Evolutionary conservation across 1,140 invertebrate species (phyloP), one percentile per base, ranked within the genome.

Genomic region (Leptopilina clavipes): DNA sequence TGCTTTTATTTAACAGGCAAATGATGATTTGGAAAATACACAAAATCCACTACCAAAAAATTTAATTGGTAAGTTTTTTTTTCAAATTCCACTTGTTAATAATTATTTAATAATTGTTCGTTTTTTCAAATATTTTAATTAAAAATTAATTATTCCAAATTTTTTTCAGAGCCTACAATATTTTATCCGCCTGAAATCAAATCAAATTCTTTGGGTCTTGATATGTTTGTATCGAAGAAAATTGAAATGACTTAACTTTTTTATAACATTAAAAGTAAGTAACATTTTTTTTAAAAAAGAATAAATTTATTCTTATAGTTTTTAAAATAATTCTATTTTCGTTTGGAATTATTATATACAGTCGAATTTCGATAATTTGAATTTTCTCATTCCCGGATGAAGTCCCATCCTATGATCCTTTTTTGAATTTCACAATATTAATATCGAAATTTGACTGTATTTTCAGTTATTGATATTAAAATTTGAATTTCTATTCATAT

Each of bases 81-180:
- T 65, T 0, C 19, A 79, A 48, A 71, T 76, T 11, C 9, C n/a
- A n/a, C n/a, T n/a, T n/a, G n/a, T n/a, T n/a, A n/a, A n/a, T n/a
- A n/a, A n/a, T n/a, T n/a, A n/a, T n/a, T n/a, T n/a, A n/a, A n/a
- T n/a, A n/a, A n/a, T n/a, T n/a, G n/a, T n/a, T n/a, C n/a, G n/a
- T n/a, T n/a, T n/a, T n/a, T n/a, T n/a, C n/a, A n/a, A n/a, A n/a
- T n/a, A n/a, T n/a, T n/a, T n/a, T n/a, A n/a, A n/a, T n/a, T n/a
- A n/a, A n/a, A n/a, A n/a, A 65, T 19, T 19, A 19, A 11, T 18
- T 11, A 10, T 19, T 59, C 19, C 8, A 18, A 31, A 31, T 25
- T 18, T 76, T 75, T 88, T 87, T 73, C 77, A 89, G 89, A 90
- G 71, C 77, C 83, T 12, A 72, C 78, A 37, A 80, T 89, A 54